Evolutionary conservation across 2,888 invertebrate genomes (phyloP).

Genomic region (Epirrhoe alternata): DNA sequence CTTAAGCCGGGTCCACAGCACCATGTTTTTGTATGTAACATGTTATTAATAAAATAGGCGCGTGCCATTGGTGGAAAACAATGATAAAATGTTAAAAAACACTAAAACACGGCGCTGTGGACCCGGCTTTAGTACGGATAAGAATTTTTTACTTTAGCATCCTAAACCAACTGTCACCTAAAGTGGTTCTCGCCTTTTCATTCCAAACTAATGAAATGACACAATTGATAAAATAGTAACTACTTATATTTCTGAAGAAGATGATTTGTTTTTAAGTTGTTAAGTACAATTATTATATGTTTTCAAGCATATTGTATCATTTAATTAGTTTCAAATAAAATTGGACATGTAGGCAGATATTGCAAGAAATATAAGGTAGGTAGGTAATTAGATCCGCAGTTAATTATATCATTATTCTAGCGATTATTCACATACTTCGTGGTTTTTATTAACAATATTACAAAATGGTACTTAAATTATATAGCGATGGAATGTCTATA

Average conservation of each 20-base stretch:
- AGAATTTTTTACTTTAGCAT: not conserved
- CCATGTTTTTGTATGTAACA: no score
- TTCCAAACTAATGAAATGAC: conserved; percentile 27
- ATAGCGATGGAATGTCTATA: conserved; percentile 75
- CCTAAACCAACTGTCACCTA: not conserved
- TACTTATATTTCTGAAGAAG: not conserved
- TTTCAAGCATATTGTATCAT: conserved; percentile 20
- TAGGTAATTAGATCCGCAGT: conserved; percentile 22
- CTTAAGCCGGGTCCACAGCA: no score
- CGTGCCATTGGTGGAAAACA: no score
- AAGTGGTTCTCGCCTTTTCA: not conserved
- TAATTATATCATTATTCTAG: conserved; percentile 55
- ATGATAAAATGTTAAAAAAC: no score
- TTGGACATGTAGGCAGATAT: not conserved
- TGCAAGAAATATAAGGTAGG: conserved; percentile 25
- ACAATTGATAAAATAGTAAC: conserved; percentile 12
- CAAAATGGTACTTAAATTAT: conserved; percentile 59
- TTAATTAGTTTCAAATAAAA: conserved; percentile 3
- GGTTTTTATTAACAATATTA: conserved; percentile 66
- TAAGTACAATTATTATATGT: not conserved
- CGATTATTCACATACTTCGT: conserved; percentile 68
- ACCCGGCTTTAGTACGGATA: no score
- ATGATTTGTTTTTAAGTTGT: not conserved
- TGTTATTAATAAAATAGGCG: no score
- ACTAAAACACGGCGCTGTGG: no score